Conservation (phyloP, 92 coral and sea anemone species). For the Palythoa grandis region DNA sequence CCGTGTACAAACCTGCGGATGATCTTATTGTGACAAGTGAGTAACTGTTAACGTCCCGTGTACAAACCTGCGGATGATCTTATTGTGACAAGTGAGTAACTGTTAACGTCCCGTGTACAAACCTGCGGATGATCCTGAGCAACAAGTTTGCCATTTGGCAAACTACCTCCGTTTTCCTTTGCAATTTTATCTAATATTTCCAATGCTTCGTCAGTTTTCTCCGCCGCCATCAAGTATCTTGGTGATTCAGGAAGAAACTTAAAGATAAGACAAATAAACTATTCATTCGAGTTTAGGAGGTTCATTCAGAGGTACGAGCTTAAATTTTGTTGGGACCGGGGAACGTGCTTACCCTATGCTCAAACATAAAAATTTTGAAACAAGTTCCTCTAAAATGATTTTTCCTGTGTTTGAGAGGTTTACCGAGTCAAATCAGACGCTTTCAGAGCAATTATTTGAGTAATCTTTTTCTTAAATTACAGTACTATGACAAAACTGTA, state of each 20-base stretch:
- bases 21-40: neutral
- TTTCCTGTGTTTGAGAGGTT: neutral
- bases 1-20: too few relatives aligned
- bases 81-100: neutral
- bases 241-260: conserved; percentile 96
- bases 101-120: neutral
- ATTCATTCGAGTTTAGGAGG: neutral
- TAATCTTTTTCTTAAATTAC: neutral
- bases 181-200: conserved; percentile 75
- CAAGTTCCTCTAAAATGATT: neutral
- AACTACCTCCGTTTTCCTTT: conserved; percentile 67
- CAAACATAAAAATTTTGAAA: conserved; percentile 2
- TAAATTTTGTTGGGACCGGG: neutral
- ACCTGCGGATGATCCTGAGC: conserved; percentile 64
- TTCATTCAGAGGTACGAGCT: neutral
- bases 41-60: neutral
- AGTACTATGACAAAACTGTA: conserved; percentile 11
- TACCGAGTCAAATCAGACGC: neutral
- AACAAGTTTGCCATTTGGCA: conserved; percentile 84
- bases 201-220: conserved; percentile 72
- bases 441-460: neutral
- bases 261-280: neutral
- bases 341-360: conserved; percentile 48
- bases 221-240: conserved; percentile 82
- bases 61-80: too few relatives aligned